A percentile compares a stretch with the other conserved stretches of the same genome.
Conservation (phyloP, 2,113 vertebrate genomes). For the Saccopteryx bilineata region DNA sequence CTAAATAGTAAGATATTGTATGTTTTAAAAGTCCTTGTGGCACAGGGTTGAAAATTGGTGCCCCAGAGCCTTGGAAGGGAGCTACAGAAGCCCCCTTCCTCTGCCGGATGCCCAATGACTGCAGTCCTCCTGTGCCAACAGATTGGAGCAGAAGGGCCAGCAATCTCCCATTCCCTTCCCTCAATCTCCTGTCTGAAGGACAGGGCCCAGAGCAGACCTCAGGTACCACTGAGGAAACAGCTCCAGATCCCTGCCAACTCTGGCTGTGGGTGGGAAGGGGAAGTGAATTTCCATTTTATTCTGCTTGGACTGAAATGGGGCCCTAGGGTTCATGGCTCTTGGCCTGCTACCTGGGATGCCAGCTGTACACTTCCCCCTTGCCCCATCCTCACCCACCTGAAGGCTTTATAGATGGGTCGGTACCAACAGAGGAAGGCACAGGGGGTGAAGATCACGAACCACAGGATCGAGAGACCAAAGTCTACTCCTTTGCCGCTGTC, state of each 20-base stretch:
- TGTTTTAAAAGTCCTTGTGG: background rate
- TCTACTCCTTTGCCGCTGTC: constrained; percentile 87
- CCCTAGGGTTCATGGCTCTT: background rate
- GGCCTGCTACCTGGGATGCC: background rate
- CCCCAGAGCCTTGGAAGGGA: background rate
- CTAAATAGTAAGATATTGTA: background rate
- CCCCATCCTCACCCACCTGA: constrained; percentile 89
- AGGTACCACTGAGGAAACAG: background rate
- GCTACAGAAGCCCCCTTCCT: background rate
- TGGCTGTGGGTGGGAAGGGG: background rate
- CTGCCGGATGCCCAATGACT: background rate
- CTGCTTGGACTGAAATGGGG: background rate
- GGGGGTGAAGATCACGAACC: constrained; percentile 97
- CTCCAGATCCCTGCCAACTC: background rate
- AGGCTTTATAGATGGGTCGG: constrained; percentile 98
- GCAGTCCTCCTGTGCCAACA: background rate
- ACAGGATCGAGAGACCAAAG: constrained; percentile 97
- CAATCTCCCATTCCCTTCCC: background rate
- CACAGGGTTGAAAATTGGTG: background rate
- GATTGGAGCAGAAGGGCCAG: background rate
- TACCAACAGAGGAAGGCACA: constrained; percentile 98
- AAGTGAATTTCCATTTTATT: background rate
- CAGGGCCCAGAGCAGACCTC: background rate
- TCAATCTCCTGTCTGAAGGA: background rate
- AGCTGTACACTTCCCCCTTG: accelerated